Evolutionary conservation across 2,888 invertebrate species (phyloP).

Genomic region (Aproaerema taeniolella): DNA sequence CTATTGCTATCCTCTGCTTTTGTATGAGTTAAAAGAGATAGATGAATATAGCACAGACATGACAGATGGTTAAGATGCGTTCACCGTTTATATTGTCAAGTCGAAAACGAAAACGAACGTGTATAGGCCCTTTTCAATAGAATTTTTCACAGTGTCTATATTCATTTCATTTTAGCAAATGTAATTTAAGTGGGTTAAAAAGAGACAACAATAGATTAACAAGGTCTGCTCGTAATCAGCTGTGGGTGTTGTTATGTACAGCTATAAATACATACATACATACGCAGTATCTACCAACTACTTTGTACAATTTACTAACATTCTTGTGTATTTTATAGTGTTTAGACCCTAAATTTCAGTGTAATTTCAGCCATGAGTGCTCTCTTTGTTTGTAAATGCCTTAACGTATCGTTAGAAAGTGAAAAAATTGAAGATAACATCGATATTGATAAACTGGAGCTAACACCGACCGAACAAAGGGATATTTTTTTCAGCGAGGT

Average conservation of each 20-base stretch:
- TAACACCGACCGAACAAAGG: slow-evolving; percentile 77
- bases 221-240: slow-evolving; percentile 14
- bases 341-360: slow-evolving; percentile 35
- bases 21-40: too few relatives aligned
- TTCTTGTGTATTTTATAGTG: slow-evolving; percentile 51
- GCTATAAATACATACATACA: slow-evolving; percentile 33
- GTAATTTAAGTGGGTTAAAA: not conserved
- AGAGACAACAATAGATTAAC: slow-evolving; percentile 4
- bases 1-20: too few relatives aligned
- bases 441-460: slow-evolving; percentile 73
- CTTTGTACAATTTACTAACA: slow-evolving; percentile 42
- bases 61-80: too few relatives aligned
- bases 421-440: slow-evolving; percentile 76
- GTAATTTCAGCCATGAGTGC: slow-evolving; percentile 61
- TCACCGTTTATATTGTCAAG: too few relatives aligned
- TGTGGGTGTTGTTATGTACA: slow-evolving; percentile 18
- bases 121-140: not conserved
- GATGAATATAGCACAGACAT: too few relatives aligned
- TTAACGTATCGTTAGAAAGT: slow-evolving; percentile 83
- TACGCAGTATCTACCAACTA: slow-evolving; percentile 39
- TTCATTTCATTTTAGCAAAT: not conserved
- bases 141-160: not conserved
- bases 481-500: slow-evolving; percentile 84
- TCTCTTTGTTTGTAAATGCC: slow-evolving; percentile 84
- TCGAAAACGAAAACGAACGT: too few relatives aligned